A percentile compares a stretch with the other conserved stretches of the same genome.
These are phyloP conservation scores for Drosophila quadrilineata DNA, from an alignment of 1,140 invertebrate species.

Conservation along the genomic window DNA sequence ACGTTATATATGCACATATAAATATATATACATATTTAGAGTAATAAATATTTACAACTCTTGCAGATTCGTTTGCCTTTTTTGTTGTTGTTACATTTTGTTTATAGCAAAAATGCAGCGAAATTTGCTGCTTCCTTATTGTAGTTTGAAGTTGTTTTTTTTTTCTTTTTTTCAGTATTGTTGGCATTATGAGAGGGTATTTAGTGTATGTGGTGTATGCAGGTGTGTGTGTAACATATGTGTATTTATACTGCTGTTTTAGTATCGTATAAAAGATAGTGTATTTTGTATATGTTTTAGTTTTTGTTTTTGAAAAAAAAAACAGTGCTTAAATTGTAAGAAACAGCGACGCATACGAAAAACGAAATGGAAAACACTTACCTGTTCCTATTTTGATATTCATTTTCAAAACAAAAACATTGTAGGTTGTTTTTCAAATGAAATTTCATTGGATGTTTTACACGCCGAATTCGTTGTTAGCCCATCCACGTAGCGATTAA, in stretches of 20 bases:
- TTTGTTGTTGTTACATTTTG: no score
- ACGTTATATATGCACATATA: background rate
- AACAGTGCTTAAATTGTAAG: slow-evolving; percentile 76
- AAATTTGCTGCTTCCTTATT: slow-evolving; percentile 64
- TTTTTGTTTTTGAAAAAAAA: slow-evolving; percentile 73
- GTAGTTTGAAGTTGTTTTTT: slow-evolving; percentile 21
- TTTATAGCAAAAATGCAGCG: slow-evolving; percentile 35
- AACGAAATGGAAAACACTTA: slow-evolving; percentile 60
- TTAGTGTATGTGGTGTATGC: slow-evolving; percentile 23
- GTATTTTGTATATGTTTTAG: no score
- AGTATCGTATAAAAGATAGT: slow-evolving; percentile 62
- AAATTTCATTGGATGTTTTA: no score
- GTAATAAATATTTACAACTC: slow-evolving; percentile 68
- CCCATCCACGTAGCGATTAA: no score
- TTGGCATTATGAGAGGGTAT: slow-evolving; percentile 11
- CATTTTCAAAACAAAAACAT: no score
- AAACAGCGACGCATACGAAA: slow-evolving; percentile 58
- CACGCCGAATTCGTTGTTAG: no score
- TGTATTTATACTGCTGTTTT: slow-evolving; percentile 17
- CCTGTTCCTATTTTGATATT: slow-evolving; percentile 70
- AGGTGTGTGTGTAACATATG: slow-evolving; percentile 27
- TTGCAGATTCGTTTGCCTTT: no score
- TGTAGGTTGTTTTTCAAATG: no score
- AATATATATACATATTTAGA: slow-evolving; percentile 37
- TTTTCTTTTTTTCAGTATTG: slow-evolving; percentile 43